Percentiles rank a stretch among this genome's conserved stretches.
phyloP scores from a whole-genome alignment of 2,797 vertebrate genomes.

The Ctenopoma kingsleyae region DNA sequence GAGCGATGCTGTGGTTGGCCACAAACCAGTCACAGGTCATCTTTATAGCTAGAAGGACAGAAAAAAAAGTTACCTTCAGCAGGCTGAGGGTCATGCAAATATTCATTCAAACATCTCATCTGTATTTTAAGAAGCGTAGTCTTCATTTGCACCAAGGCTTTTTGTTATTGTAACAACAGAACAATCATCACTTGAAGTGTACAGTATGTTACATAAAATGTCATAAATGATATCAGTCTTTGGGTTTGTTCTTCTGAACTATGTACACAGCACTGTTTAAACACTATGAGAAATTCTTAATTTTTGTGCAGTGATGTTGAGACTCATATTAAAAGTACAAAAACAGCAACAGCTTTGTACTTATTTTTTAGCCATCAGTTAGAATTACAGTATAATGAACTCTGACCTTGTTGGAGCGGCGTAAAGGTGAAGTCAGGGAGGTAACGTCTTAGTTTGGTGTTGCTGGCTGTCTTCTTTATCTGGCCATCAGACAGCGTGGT shows the following conservation, averaged over 20 bases:
- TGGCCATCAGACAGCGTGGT: too few relatives aligned
- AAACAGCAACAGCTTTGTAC: too few relatives aligned
- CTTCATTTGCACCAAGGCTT: too few relatives aligned
- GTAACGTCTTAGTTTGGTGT: too few relatives aligned
- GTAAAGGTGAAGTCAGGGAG: too few relatives aligned
- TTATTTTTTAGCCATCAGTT: too few relatives aligned
- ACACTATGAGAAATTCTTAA: background rate
- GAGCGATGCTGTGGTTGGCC: conserved; percentile 30
- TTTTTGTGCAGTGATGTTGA: background rate
- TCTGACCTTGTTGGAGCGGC: too few relatives aligned
- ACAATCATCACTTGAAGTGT: background rate
- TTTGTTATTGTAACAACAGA: background rate
- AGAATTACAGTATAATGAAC: too few relatives aligned
- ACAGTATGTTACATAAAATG: background rate
- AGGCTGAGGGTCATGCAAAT: conserved; percentile 9
- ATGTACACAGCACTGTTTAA: too few relatives aligned
- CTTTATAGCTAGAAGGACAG: conserved; percentile 27
- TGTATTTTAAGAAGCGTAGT: background rate
- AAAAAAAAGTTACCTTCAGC: background rate
- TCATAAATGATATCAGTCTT: too few relatives aligned
- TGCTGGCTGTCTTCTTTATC: too few relatives aligned
- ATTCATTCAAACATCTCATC: conserved; percentile 9
- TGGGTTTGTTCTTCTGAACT: too few relatives aligned
- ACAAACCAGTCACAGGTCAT: conserved; percentile 53
- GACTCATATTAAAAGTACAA: background rate